These are phyloP conservation scores for Cyanistes caeruleus DNA, from an alignment of 2,113 vertebrate species.

Conservation along the genomic window DNA sequence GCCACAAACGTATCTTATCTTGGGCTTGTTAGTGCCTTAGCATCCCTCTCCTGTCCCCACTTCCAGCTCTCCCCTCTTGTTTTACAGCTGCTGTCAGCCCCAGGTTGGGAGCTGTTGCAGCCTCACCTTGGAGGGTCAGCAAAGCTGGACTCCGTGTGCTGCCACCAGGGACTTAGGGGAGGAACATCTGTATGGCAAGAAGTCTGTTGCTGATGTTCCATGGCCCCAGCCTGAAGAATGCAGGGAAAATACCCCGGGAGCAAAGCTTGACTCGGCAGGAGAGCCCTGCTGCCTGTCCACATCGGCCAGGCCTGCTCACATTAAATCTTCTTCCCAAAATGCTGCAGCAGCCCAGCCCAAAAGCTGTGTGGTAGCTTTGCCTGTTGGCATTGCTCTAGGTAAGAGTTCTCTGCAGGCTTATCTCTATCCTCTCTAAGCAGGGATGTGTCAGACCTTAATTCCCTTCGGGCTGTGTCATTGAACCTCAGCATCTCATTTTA, in stretches of 20 bases:
- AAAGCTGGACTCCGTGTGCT: not conserved
- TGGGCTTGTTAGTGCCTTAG: not conserved
- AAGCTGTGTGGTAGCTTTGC: not conserved
- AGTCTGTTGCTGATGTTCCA: not conserved
- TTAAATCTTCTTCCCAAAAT: not conserved
- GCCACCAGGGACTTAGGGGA: accelerated
- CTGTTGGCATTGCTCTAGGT: not conserved
- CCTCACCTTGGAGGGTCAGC: not conserved
- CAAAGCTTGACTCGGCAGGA: not conserved
- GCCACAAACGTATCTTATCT: not conserved
- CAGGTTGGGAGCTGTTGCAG: not conserved
- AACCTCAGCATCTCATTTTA: conserved; percentile 52
- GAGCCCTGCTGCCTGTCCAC: not conserved
- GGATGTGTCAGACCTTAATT: conserved; percentile 53
- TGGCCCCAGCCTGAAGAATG: not conserved
- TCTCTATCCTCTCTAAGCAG: conserved; percentile 50
- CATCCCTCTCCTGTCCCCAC: not conserved
- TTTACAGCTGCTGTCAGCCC: not conserved
- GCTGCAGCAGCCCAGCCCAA: not conserved
- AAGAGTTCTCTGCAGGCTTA: conserved; percentile 6
- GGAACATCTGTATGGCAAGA: accelerated
- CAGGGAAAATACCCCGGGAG: not conserved
- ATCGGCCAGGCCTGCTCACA: not conserved
- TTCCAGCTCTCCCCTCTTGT: not conserved
- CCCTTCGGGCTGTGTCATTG: conserved; percentile 26